Conservation (phyloP, 1,140 invertebrate genomes). For the Dolichoris vasculosae region DNA sequence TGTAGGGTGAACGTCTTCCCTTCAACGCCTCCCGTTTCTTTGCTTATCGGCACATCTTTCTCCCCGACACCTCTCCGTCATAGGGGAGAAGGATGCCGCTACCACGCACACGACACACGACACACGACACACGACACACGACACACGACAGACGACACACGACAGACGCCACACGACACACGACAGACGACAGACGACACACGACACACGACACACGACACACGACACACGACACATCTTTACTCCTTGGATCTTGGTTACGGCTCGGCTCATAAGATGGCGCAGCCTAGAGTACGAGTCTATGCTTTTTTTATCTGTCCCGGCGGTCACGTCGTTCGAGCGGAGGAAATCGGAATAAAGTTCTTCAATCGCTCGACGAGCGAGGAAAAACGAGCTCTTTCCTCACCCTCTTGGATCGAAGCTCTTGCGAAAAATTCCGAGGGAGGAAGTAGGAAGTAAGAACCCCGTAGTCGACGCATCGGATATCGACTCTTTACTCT, state of each 20-base stretch:
- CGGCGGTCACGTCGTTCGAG: background rate
- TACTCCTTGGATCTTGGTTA: background rate
- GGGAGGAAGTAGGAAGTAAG: background rate
- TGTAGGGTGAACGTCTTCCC: background rate
- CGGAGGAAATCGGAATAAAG: constrained; percentile 22
- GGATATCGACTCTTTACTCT: constrained; percentile 16
- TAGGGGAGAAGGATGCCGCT: background rate
- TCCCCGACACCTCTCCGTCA: background rate
- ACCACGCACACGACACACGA: too few species aligned
- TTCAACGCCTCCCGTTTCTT: background rate
- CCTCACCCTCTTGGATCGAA: background rate
- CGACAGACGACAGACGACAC: too few species aligned
- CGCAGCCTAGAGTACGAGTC: background rate
- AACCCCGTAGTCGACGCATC: background rate
- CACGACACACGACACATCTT: too few species aligned
- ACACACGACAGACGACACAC: too few species aligned
- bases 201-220: too few species aligned
- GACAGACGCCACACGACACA: too few species aligned
- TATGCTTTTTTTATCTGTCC: background rate
- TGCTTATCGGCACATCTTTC: background rate
- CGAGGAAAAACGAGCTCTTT: constrained; percentile 26
- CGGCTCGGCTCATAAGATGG: background rate
- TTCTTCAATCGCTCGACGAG: constrained; percentile 17
- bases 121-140: too few species aligned
- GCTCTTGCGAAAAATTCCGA: constrained; percentile 36